Evolutionary conservation across 2,113 vertebrate species (phyloP).

Genomic region (Aythya baeri): DNA sequence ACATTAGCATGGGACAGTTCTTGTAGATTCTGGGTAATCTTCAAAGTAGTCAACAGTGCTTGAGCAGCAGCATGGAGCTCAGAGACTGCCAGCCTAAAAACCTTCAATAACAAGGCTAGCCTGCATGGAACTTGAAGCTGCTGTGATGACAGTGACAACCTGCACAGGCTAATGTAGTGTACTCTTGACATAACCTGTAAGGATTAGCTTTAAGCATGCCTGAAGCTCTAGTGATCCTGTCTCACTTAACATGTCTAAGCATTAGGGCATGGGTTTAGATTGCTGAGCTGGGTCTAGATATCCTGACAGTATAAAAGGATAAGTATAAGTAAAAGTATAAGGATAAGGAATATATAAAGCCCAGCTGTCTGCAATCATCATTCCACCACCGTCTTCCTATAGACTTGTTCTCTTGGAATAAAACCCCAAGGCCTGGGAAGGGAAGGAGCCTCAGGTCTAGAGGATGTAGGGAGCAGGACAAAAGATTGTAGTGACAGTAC

Average conservation of each 20-base stretch:
- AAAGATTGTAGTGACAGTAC: not conserved
- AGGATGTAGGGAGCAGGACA: not conserved
- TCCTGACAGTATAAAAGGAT: not conserved
- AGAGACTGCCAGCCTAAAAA: not conserved
- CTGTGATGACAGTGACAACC: not conserved
- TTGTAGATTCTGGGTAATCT: not conserved
- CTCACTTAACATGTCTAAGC: not conserved
- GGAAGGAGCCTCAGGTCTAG: not conserved
- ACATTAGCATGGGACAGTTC: not conserved
- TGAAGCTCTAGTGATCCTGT: not conserved
- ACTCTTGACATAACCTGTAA: not conserved
- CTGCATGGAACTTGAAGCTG: not conserved
- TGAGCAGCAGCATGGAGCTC: not conserved
- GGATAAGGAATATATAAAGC: too few relatives aligned
- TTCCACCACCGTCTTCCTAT: not conserved
- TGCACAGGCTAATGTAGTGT: not conserved
- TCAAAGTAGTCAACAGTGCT: not conserved
- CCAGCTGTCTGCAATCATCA: not conserved
- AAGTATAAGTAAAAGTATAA: too few relatives aligned
- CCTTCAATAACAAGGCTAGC: not conserved
- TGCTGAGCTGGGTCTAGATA: not conserved
- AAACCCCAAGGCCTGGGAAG: not conserved
- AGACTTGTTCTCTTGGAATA: not conserved
- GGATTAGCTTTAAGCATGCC: not conserved
- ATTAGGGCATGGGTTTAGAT: not conserved